Evolutionary conservation across 2,888 invertebrate species (phyloP).

Genomic region (Therioaphis trifolii): DNA sequence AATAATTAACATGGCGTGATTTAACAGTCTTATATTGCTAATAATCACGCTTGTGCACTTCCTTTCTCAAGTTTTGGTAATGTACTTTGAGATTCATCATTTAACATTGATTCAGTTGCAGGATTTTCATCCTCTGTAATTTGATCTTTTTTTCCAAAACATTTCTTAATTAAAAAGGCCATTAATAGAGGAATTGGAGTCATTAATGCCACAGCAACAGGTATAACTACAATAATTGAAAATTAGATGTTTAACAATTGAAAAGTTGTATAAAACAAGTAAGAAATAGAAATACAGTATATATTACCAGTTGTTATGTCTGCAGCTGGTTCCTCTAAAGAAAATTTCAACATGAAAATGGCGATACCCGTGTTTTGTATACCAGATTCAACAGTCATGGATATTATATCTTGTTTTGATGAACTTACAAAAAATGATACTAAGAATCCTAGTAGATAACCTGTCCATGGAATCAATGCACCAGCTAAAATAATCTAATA

Average conservation of each 20-base stretch:
- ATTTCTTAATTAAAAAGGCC: conserved; percentile 48
- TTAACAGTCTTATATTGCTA: neutral
- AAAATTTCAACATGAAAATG: conserved; percentile 85
- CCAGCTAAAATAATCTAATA: conserved; percentile 83
- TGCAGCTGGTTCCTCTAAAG: conserved; percentile 85
- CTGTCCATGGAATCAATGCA: conserved; percentile 84
- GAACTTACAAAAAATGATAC: conserved; percentile 75
- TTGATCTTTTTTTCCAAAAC: conserved; percentile 22
- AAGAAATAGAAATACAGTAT: no score
- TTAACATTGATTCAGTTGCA: conserved; percentile 45
- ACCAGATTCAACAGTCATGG: conserved; percentile 92
- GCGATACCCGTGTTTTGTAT: conserved; percentile 94
- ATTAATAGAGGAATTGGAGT: conserved; percentile 83
- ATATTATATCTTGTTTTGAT: conserved; percentile 77
- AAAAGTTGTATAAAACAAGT: conserved; percentile 11
- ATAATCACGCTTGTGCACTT: neutral
- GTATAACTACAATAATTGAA: conserved; percentile 75
- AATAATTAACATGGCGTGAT: neutral
- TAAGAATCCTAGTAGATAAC: conserved; percentile 79
- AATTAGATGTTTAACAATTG: no score
- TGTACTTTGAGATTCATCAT: conserved; percentile 1
- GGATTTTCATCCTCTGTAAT: conserved; percentile 15
- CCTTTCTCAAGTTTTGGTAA: neutral
- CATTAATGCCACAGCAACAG: conserved; percentile 92
- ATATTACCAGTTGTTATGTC: conserved; percentile 84